These are phyloP conservation scores for Lochmaea crataegi DNA, from an alignment of 2,888 invertebrate genomes.

Conservation along the genomic window DNA sequence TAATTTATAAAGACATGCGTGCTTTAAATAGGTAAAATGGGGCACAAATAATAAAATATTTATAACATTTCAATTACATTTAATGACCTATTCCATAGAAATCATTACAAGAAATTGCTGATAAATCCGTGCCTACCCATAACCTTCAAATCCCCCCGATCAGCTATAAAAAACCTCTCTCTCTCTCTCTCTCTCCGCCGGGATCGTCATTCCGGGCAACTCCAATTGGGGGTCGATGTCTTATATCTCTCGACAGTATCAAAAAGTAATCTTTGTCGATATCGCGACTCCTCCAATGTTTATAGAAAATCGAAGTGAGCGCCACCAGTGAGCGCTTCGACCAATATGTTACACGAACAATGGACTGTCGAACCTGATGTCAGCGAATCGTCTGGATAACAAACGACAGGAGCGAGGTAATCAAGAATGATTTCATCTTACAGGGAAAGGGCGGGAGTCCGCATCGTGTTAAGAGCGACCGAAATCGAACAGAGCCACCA, in stretches of 20 bases:
- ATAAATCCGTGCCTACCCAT: slow-evolving; percentile 13
- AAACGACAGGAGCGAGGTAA: slow-evolving; percentile 63
- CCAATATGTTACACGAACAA: slow-evolving; percentile 65
- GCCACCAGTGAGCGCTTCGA: slow-evolving; percentile 42
- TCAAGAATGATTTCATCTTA: slow-evolving; percentile 65
- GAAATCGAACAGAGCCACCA: slow-evolving; percentile 47
- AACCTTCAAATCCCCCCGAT: slow-evolving; percentile 5
- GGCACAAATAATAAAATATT: background rate
- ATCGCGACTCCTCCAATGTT: slow-evolving; percentile 11
- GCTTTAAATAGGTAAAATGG: too few relatives aligned
- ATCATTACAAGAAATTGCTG: slow-evolving; percentile 1
- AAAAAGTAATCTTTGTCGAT: slow-evolving; percentile 29
- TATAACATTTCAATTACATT: background rate
- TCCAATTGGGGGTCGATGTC: slow-evolving; percentile 34
- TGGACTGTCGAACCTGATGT: slow-evolving; percentile 66
- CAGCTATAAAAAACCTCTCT: background rate
- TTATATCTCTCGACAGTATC: slow-evolving; percentile 34
- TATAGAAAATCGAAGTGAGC: slow-evolving; percentile 22
- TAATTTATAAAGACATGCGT: too few relatives aligned
- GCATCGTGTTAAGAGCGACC: slow-evolving; percentile 60
- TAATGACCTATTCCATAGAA: background rate
- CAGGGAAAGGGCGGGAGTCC: slow-evolving; percentile 65
- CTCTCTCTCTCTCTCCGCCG: background rate
- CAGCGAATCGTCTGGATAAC: slow-evolving; percentile 64
- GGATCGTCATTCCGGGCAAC: slow-evolving; percentile 10